Evolutionary conservation across 2,113 vertebrate genomes (phyloP).

Genomic region (Oryzias woworae): DNA sequence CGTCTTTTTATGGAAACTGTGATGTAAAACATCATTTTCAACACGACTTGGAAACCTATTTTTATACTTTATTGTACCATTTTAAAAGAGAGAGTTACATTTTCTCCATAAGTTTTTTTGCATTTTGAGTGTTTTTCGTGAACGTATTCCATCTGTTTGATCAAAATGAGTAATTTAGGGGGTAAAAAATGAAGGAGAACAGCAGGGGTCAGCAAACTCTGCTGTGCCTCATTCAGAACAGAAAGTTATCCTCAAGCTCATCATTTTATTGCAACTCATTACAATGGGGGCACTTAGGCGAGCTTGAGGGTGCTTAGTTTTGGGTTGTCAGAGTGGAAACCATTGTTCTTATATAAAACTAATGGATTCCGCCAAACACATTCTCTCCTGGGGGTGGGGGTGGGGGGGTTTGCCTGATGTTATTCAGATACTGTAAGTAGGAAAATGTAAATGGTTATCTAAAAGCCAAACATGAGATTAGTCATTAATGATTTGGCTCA

Average conservation of each 20-base stretch:
- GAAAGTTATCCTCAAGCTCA: conserved; percentile 13
- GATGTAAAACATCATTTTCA: conserved; percentile 41
- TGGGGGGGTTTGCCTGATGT: conserved; percentile 12
- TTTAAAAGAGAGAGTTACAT: not conserved
- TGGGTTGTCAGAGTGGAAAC: conserved; percentile 19
- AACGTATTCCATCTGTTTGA: not conserved
- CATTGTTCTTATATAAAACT: conserved; percentile 54
- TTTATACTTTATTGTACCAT: conserved; percentile 4
- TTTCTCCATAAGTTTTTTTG: not conserved
- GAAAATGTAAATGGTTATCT: conserved; percentile 21
- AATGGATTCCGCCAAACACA: conserved; percentile 47
- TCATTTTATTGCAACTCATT: conserved; percentile 7
- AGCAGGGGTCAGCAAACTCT: conserved; percentile 25
- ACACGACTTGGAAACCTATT: conserved; percentile 3
- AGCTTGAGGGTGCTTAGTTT: conserved; percentile 1
- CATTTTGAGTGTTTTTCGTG: not conserved
- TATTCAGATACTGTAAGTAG: conserved; percentile 25
- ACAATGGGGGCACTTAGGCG: conserved; percentile 27
- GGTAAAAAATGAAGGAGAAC: conserved; percentile 9
- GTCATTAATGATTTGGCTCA: conserved; percentile 10
- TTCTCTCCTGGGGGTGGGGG: conserved; percentile 4
- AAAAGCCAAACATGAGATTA: conserved; percentile 3
- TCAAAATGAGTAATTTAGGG: not conserved
- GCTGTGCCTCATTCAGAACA: conserved; percentile 16
- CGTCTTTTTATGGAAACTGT: conserved; percentile 60